Percentiles rank a stretch among this genome's conserved stretches.
phyloP scores from a whole-genome alignment of 2,113 vertebrate species.

The Forbesichthys agassizii region DNA sequence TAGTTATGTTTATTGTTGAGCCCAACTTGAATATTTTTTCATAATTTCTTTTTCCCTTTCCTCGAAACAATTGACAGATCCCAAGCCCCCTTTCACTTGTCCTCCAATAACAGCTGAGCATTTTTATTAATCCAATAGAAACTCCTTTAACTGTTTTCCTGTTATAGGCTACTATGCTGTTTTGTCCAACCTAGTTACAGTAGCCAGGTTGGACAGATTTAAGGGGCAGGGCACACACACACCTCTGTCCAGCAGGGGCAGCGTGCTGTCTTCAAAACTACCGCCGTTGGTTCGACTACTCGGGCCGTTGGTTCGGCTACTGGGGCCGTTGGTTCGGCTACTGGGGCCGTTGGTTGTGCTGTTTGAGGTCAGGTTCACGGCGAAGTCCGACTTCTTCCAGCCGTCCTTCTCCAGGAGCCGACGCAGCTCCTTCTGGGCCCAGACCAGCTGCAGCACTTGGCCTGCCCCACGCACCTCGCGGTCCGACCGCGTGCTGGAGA shows the following conservation, averaged over 20 bases:
- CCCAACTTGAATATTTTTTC: too few relatives aligned
- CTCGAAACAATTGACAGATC: too few relatives aligned
- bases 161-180: too few relatives aligned
- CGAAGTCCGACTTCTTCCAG: conserved; percentile 96
- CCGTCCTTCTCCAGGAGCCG: conserved; percentile 94
- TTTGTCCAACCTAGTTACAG: too few relatives aligned
- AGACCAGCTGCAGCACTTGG: conserved; percentile 90
- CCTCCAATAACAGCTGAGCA: too few relatives aligned
- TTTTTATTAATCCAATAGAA: neutral
- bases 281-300: conserved; percentile 78
- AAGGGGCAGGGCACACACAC: neutral
- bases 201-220: too few relatives aligned
- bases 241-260: conserved; percentile 91
- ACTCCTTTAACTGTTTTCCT: too few relatives aligned
- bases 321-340: conserved; percentile 11
- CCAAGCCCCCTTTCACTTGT: too few relatives aligned
- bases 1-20: neutral
- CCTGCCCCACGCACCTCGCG: conserved; percentile 90
- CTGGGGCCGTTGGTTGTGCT: conserved; percentile 26
- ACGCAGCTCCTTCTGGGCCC: conserved; percentile 94
- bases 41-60: too few relatives aligned
- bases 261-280: conserved; percentile 90
- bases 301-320: conserved; percentile 67
- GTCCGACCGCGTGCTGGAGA: conserved; percentile 87
- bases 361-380: conserved; percentile 81